A percentile compares a stretch with the other conserved stretches of the same genome.
Evolutionary conservation across 2,797 vertebrate species (phyloP).

Genomic region (Schizothorax lantsangensis): DNA sequence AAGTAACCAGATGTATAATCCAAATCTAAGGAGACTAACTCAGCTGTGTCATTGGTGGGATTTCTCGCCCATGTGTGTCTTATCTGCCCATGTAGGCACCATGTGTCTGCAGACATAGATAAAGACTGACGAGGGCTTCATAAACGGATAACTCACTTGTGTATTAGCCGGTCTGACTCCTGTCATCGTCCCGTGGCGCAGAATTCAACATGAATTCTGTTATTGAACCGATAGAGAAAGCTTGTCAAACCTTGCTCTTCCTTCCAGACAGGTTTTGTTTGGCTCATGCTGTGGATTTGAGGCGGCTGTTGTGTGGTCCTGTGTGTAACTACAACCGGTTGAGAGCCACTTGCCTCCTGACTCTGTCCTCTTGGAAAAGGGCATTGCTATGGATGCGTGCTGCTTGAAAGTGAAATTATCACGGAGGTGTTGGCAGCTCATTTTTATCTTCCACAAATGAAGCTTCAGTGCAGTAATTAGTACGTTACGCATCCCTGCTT

Average conservation of each 20-base stretch:
- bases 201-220: slow-evolving; percentile 1
- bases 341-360: slow-evolving; percentile 14
- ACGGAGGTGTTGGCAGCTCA: slow-evolving; percentile 60
- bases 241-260: neutral
- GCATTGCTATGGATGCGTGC: slow-evolving; percentile 49
- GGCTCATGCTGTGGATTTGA: neutral
- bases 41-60: no score
- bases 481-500: slow-evolving; percentile 33
- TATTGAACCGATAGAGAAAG: neutral
- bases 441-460: slow-evolving; percentile 31
- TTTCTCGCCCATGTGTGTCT: slow-evolving; percentile 39
- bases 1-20: neutral
- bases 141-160: slow-evolving; percentile 12
- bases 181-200: neutral
- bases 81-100: slow-evolving; percentile 37
- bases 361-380: slow-evolving; percentile 45
- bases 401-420: slow-evolving; percentile 68
- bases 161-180: slow-evolving; percentile 16
- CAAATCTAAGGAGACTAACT: no score
- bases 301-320: neutral
- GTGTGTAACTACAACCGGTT: slow-evolving; percentile 46
- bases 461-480: slow-evolving; percentile 56
- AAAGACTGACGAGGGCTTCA: slow-evolving; percentile 69
- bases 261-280: neutral
- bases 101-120: slow-evolving; percentile 65